Evolutionary conservation across 2,888 invertebrate species (phyloP), one percentile per base, ranked within the genome.

Genomic region (Operophtera brumata): DNA sequence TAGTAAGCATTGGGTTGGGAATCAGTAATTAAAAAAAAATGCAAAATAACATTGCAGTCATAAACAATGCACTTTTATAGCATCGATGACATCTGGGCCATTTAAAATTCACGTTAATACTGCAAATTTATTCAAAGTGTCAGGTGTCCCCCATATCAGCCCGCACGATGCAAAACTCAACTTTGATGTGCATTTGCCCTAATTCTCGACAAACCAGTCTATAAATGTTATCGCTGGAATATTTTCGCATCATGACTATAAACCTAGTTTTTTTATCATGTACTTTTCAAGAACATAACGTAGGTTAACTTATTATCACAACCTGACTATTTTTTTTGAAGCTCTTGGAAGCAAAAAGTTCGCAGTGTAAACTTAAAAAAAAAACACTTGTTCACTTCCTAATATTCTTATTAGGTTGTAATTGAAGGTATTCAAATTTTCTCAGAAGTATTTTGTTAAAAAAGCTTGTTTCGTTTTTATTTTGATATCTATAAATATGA

Each of bases 101-200:
- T 77, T 78, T 80, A 78, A 82, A 83, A 82, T 82, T 80, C 75
- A 75, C 73, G 68, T 71, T 71, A 73, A 77, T 77, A 85, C 75
- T 82, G 84, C 82, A 71, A 79, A 85, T 86, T 85, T 84, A 86
- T 86, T 85, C 85, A 84, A 77, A 78, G 77, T 78, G 81, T 83
- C 86, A 86, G 84, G 83, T 86, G 85, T 78, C 78, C 77, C 75
- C 73, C 71, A 78, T 76, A 71, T 56, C 46, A 63, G 49, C 78
- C 77, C 78, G 78, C 77, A 76, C 77, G 70, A 71, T 67, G 71
- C 71, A 63, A 69, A 76, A 72, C 67, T 65, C 65, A 69, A 70
- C 59, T 74, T 70, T 66, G 65, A 70, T 65, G 67, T 62, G 68
- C 72, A 72, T 73, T 71, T 70, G 69, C 65, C 65, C 67, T 66